phyloP scores from a whole-genome alignment of 1,140 invertebrate genomes.

The Formica selysi region DNA sequence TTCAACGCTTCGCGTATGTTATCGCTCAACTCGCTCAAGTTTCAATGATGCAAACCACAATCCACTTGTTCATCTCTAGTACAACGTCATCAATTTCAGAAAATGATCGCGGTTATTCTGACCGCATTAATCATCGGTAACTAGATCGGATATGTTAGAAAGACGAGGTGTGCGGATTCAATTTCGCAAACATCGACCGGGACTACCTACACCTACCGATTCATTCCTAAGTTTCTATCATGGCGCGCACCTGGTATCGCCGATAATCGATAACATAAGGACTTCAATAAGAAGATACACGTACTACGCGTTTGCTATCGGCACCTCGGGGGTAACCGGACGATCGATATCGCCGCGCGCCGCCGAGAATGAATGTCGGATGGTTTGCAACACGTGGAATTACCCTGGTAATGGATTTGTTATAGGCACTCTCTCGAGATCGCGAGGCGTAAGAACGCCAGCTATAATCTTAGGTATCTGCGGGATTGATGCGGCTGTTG shows the following conservation, averaged over 20 bases:
- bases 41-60: constrained; percentile 17
- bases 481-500: constrained; percentile 55
- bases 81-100: constrained; percentile 55
- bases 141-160: constrained; percentile 48
- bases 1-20: neutral
- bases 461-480: constrained; percentile 63
- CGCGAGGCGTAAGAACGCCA: constrained; percentile 48
- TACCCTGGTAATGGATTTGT: constrained; percentile 74
- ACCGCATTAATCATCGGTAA: constrained; percentile 61
- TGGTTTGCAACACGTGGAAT: constrained; percentile 58
- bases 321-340: constrained; percentile 20
- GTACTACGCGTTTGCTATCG: constrained; percentile 47
- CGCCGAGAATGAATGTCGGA: constrained; percentile 57
- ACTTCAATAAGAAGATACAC: constrained; percentile 52
- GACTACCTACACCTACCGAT: constrained; percentile 36
- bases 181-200: constrained; percentile 46
- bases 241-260: neutral
- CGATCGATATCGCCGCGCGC: constrained; percentile 38
- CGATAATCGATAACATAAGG: constrained; percentile 60
- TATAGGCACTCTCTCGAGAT: constrained; percentile 59
- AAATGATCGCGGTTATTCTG: constrained; percentile 51
- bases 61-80: constrained; percentile 37
- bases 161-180: constrained; percentile 26
- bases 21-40: neutral
- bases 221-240: constrained; percentile 38